phyloP scores from a whole-genome alignment of 1,140 invertebrate genomes.

The Drosophila arizonae region DNA sequence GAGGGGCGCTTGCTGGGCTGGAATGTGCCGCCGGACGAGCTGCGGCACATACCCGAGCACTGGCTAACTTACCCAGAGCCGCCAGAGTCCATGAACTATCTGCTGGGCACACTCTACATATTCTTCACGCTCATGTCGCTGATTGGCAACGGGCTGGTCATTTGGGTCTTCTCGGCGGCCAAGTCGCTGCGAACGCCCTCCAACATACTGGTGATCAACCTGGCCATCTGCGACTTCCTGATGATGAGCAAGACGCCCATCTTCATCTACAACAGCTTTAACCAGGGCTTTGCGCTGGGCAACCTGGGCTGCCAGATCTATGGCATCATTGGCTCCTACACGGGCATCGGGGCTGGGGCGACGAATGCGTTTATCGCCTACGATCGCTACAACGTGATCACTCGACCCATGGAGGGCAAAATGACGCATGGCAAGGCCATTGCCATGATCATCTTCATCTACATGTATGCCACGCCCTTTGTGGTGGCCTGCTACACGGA shows the following conservation, averaged over 20 bases:
- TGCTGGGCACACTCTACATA: conserved; percentile 92
- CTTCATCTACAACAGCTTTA: conserved; percentile 87
- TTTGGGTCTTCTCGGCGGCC: conserved; percentile 92
- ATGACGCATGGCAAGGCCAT: conserved; percentile 90
- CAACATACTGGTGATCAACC: conserved; percentile 94
- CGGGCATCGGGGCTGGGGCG: conserved; percentile 91
- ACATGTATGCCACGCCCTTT: conserved; percentile 91
- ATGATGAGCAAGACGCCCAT: conserved; percentile 93
- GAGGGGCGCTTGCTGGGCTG: conserved; percentile 87
- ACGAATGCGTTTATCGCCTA: conserved; percentile 86
- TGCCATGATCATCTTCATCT: conserved; percentile 88
- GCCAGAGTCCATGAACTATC: conserved; percentile 91
- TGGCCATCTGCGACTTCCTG: conserved; percentile 94
- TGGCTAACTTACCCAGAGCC: conserved; percentile 92
- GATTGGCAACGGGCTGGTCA: conserved; percentile 93
- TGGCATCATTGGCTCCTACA: conserved; percentile 89
- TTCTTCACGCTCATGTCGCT: conserved; percentile 90
- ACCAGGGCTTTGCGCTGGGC: conserved; percentile 89
- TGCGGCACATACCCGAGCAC: conserved; percentile 91
- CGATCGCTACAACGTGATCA: conserved; percentile 89
- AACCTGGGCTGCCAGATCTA: conserved; percentile 91
- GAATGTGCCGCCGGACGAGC: conserved; percentile 90
- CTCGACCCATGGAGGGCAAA: conserved; percentile 91
- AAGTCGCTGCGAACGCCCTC: conserved; percentile 94
- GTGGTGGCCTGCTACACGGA: conserved; percentile 89